Percentiles rank a stretch among this genome's conserved stretches.
Evolutionary conservation across 2,797 vertebrate species (phyloP).

Genomic region (Tapirus indicus): DNA sequence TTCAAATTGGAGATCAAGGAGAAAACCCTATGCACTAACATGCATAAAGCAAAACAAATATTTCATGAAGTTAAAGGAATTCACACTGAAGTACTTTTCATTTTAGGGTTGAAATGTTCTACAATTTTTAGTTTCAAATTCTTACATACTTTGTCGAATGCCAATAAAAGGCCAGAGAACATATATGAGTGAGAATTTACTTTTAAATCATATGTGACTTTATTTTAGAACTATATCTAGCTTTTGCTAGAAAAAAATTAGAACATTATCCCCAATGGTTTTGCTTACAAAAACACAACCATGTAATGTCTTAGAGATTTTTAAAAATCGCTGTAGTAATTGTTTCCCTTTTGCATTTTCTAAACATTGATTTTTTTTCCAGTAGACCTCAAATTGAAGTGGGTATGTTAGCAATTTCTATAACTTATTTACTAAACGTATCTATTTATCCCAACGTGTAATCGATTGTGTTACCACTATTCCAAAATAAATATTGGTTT

Average conservation of each 20-base stretch:
- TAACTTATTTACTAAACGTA: neutral
- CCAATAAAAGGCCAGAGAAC: neutral
- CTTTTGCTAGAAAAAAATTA: neutral
- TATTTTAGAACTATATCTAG: slow-evolving; percentile 38
- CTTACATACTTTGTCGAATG: neutral
- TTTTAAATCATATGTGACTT: slow-evolving; percentile 37
- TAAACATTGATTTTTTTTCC: slow-evolving; percentile 4
- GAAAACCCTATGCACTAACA: neutral
- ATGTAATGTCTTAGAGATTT: neutral
- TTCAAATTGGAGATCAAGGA: neutral
- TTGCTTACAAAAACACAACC: slow-evolving; percentile 22
- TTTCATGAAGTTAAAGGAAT: neutral
- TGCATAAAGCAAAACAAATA: neutral
- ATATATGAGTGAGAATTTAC: neutral
- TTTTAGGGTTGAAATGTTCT: slow-evolving; percentile 5
- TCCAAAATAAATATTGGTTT: slow-evolving; percentile 26
- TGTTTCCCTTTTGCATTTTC: slow-evolving; percentile 32
- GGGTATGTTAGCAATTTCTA: slow-evolving; percentile 4
- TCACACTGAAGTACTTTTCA: neutral
- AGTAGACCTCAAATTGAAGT: slow-evolving; percentile 16
- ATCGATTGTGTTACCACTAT: neutral
- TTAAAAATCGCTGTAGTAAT: neutral
- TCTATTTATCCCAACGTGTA: neutral
- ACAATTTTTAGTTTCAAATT: slow-evolving; percentile 44
- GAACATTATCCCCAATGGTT: neutral